Evolutionary conservation across 2,797 vertebrate species (phyloP), one percentile per base, ranked within the genome.

Genomic region (Syndactyla subalaris): DNA sequence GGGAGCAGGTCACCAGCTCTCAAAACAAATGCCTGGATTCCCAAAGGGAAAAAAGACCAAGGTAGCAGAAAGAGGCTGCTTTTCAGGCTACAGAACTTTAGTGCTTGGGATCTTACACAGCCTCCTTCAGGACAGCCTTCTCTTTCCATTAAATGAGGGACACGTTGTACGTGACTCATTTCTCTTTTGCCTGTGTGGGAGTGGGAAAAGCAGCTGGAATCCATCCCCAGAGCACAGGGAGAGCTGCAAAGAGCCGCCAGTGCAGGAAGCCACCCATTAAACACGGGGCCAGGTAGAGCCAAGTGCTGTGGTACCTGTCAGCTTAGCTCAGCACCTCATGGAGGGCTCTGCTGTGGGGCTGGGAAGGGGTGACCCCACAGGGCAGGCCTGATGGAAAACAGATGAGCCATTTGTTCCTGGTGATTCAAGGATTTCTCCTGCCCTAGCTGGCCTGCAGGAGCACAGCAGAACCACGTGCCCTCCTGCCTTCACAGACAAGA

Each of bases 131-230:
- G 72, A 73, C 38, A n/a, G 38, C 43, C 12, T 0, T 49, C 80
- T 76, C 88, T 29, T 41, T 57, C 77, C 79, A 41, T 19, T 61
- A 48, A 73, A 54, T 0, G 34, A 78, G 32, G 66, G 71, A 43
- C 32, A 36, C 15, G 41, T 14, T 9, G 48, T 19, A 51, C 0
- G 1, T 85, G 90, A 95, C 80, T 94, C 80, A 63, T 59, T 70
- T 57, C 65, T 27, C 38, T 41, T 81, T 66, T 7, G 54, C 88
- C 82, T 32, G 73, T 0, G 38, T 92, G 83, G 92, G 95, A 93
- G 91, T 89, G 82, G 92, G 95, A 91, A 91, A 93, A 93, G 36
- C 92, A 96, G 95, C 95, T 95, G 95, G 76, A 93, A 95, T 79
- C 73, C 89, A 79, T 77, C 77, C 49, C 15, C 4, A 52, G 65